Evolutionary conservation across 2,113 vertebrate species (phyloP), one percentile per base, ranked within the genome.

Genomic region (Scolopax mira): DNA sequence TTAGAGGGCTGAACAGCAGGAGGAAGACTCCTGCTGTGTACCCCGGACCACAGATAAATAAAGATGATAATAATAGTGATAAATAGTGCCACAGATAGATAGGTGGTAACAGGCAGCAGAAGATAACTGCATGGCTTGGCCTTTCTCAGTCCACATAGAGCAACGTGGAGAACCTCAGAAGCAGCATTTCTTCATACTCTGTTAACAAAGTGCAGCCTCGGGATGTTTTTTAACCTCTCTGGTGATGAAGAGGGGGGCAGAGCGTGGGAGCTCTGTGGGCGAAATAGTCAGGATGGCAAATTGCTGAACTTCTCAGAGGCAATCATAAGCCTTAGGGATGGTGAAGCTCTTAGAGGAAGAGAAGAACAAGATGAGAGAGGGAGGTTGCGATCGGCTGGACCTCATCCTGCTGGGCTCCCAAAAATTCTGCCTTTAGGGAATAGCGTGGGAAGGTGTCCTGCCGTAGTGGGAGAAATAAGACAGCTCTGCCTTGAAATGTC

Each of bases 401-500:
- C 55, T 79, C 46, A 54, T n/a, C 46, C 52, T 80, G 70, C 70
- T 41, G 27, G n/a, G 46, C 58, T 93, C 93, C 67, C 64, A 49
- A 83, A 77, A 85, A 25, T 22, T 37, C 15, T 62, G 75, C 11
- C 88, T 83, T 39, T 10, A 52, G 79, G 72, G 51, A 78, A 74
- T 10, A 57, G 75, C 8, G 12, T 90, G 93, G 91, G 93, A 94
- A 90, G 90, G 91, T 90, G 88, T 80, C 94, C 88, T 91, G 90
- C 79, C 60, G 7, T 28, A 44, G 70, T 6, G 60, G 75, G 71
- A 80, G 88, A 93, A 95, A 93, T 42, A 60, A 73, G 88, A 90
- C 89, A 95, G 90, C 51, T 90, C 75, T 96, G 90, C 85, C 64
- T 95, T 95, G 91, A 96, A 86, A 86, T 28, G 72, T 74, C 79